Evolutionary conservation across 2,888 invertebrate genomes (phyloP).

Genomic region (Dasysyrphus albostriatus): DNA sequence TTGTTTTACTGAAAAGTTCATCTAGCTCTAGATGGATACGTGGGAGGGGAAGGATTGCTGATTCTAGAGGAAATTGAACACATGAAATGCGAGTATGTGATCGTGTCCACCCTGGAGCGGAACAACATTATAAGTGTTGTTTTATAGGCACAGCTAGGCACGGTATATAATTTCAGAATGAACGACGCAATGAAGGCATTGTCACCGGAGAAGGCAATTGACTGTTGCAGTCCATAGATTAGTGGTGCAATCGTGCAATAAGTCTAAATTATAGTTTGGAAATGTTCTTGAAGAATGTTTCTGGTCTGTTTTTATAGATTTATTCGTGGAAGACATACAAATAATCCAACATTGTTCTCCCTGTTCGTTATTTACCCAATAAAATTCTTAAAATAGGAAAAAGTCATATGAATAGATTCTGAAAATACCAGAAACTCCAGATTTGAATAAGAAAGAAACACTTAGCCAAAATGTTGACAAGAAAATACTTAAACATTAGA

Average conservation of each 20-base stretch:
- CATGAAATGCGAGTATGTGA: constrained; percentile 60
- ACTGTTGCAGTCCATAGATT: constrained; percentile 31
- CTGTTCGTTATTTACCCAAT: background rate
- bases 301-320: background rate
- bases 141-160: constrained; percentile 21
- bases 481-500: no score
- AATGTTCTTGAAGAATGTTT: background rate
- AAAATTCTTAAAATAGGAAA: background rate
- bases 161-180: constrained; percentile 35
- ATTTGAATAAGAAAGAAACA: no score
- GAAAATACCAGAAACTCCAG: no score
- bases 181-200: constrained; percentile 49
- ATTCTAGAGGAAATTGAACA: constrained; percentile 50
- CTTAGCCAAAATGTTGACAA: background rate
- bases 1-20: background rate
- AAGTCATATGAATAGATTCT: no score
- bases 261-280: constrained; percentile 49
- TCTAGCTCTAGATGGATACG: constrained; percentile 13
- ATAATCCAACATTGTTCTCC: background rate
- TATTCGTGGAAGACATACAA: background rate
- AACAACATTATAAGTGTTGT: constrained; percentile 48
- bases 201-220: constrained; percentile 60
- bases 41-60: constrained; percentile 49
- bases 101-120: constrained; percentile 70
- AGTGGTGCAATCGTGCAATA: constrained; percentile 42